Conservation (phyloP, 2,113 vertebrate genomes). For the Myotis yumanensis region DNA sequence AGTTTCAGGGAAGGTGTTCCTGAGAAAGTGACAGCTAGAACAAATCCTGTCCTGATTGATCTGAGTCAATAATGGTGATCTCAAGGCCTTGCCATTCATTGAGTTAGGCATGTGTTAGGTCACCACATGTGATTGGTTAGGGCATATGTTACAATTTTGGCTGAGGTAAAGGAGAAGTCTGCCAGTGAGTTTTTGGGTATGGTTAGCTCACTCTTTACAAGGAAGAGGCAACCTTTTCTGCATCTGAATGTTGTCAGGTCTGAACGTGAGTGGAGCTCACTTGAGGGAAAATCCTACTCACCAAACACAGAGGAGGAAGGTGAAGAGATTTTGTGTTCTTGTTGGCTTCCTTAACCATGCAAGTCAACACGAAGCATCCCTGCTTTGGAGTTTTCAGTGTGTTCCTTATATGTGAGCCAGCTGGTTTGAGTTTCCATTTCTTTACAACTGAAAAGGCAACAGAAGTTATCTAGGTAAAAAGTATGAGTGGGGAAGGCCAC, state of each 20-base stretch:
- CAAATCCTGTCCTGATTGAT: background rate
- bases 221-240: background rate
- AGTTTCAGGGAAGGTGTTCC: background rate
- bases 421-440: background rate
- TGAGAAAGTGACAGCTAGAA: background rate
- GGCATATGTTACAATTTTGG: background rate
- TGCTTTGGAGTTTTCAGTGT: background rate
- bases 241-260: background rate
- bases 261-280: background rate
- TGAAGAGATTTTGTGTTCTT: background rate
- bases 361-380: background rate
- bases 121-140: background rate
- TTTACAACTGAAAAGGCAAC: background rate
- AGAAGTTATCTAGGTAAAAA: background rate
- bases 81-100: background rate
- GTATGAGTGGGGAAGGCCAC: background rate
- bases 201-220: background rate
- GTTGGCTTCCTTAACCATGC: background rate
- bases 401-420: background rate
- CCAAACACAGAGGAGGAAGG: background rate
- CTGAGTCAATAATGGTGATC: background rate
- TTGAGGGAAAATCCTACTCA: background rate
- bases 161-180: background rate
- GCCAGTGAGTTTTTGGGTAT: background rate
- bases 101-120: background rate